Conservation (phyloP, 2,113 vertebrate species). For the Argyrosomus japonicus region DNA sequence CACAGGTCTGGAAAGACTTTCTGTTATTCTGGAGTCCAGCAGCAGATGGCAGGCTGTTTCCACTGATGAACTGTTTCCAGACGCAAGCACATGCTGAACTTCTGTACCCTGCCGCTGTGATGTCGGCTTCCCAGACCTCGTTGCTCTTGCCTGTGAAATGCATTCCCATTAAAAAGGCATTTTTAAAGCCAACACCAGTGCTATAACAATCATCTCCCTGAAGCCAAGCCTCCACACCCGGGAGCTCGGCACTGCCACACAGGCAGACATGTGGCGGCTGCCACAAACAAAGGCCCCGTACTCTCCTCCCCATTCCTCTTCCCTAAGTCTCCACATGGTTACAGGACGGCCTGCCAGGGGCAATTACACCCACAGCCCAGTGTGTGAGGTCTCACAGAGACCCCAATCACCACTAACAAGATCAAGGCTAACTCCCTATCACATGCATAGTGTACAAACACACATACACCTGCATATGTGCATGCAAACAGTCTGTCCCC, state of each 20-base stretch:
- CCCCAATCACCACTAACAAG: slow-evolving; percentile 83
- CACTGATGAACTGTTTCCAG: slow-evolving; percentile 62
- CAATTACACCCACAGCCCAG: slow-evolving; percentile 84
- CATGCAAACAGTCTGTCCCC: slow-evolving; percentile 49
- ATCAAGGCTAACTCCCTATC: slow-evolving; percentile 81
- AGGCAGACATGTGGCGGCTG: slow-evolving; percentile 82
- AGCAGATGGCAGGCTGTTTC: slow-evolving; percentile 88
- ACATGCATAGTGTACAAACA: slow-evolving; percentile 60
- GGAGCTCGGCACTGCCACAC: slow-evolving; percentile 80
- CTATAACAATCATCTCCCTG: slow-evolving; percentile 85
- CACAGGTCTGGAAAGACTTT: not conserved
- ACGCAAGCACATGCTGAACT: slow-evolving; percentile 68
- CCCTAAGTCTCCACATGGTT: slow-evolving; percentile 75
- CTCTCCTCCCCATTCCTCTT: slow-evolving; percentile 76
- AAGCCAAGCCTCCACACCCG: slow-evolving; percentile 77
- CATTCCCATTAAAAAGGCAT: slow-evolving; percentile 85
- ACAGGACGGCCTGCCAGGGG: slow-evolving; percentile 77
- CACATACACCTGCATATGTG: slow-evolving; percentile 66
- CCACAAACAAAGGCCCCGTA: slow-evolving; percentile 82
- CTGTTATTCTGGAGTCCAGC: slow-evolving; percentile 56
- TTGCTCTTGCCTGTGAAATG: slow-evolving; percentile 83
- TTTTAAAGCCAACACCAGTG: slow-evolving; percentile 85
- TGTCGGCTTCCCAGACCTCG: slow-evolving; percentile 77
- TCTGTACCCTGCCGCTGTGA: slow-evolving; percentile 70
- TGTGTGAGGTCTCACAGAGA: slow-evolving; percentile 84